These are phyloP conservation scores for Drymodes brunneopygia DNA, from an alignment of 2,113 vertebrate genomes.

Conservation along the genomic window DNA sequence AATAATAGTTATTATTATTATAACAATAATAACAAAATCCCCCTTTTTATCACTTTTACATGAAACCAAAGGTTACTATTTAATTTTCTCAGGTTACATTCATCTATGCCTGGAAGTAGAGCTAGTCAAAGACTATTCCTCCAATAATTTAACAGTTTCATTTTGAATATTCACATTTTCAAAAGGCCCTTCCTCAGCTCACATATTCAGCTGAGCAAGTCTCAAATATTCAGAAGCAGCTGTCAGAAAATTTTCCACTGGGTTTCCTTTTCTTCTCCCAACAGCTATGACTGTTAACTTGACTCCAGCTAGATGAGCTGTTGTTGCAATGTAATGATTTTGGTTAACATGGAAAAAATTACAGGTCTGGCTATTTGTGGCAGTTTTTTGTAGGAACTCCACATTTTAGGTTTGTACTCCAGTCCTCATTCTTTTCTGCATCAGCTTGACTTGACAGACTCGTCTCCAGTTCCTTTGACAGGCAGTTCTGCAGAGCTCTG, in stretches of 20 bases:
- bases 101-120: not conserved
- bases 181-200: not conserved
- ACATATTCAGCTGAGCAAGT: not conserved
- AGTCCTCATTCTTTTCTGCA: not conserved
- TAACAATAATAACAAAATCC: not conserved
- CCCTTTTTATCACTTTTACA: not conserved
- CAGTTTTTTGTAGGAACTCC: not conserved
- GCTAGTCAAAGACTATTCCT: not conserved
- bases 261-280: not conserved
- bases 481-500: not conserved
- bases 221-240: constrained; percentile 19
- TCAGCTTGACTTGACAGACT: not conserved
- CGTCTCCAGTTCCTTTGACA: not conserved
- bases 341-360: constrained; percentile 6
- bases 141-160: not conserved
- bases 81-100: not conserved
- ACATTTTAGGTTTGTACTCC: not conserved
- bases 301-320: not conserved
- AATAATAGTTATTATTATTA: not conserved
- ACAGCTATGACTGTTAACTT: not conserved
- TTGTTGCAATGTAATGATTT: not conserved
- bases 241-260: constrained; percentile 29
- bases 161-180: not conserved
- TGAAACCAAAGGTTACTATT: not conserved
- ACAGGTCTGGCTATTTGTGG: not conserved